These are phyloP conservation scores for Piaya cayana DNA, from an alignment of 2,113 vertebrate species.

Conservation along the genomic window DNA sequence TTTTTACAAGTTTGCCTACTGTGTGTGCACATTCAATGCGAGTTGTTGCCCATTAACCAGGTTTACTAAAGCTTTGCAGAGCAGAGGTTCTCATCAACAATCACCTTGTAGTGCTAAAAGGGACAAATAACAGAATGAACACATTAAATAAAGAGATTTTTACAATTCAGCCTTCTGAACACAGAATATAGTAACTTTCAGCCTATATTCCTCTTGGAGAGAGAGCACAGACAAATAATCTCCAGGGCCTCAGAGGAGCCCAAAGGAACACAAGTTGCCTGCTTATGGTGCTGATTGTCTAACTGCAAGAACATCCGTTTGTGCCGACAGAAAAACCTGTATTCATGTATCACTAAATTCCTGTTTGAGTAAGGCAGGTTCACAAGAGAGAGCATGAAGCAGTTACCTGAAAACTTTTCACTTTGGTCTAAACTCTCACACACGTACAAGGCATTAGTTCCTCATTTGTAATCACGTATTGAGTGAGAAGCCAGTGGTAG, in stretches of 20 bases:
- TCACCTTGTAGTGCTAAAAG: neutral
- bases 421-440: neutral
- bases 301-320: neutral
- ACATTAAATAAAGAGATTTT: neutral
- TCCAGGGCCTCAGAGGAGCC: neutral
- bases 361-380: neutral
- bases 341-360: neutral
- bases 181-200: neutral
- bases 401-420: neutral
- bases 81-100: neutral
- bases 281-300: neutral
- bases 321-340: neutral
- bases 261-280: neutral
- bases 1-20: rapidly evolving
- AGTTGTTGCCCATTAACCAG: neutral
- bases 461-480: neutral
- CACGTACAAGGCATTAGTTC: rapidly evolving
- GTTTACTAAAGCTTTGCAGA: neutral
- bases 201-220: neutral
- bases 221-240: neutral
- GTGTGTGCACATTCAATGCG: neutral
- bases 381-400: neutral
- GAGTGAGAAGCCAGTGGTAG: neutral
- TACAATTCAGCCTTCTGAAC: neutral
- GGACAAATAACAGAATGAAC: neutral